These are phyloP conservation scores for Loris lydekkerianus DNA, from an alignment of 2,797 vertebrate species.

Conservation along the genomic window DNA sequence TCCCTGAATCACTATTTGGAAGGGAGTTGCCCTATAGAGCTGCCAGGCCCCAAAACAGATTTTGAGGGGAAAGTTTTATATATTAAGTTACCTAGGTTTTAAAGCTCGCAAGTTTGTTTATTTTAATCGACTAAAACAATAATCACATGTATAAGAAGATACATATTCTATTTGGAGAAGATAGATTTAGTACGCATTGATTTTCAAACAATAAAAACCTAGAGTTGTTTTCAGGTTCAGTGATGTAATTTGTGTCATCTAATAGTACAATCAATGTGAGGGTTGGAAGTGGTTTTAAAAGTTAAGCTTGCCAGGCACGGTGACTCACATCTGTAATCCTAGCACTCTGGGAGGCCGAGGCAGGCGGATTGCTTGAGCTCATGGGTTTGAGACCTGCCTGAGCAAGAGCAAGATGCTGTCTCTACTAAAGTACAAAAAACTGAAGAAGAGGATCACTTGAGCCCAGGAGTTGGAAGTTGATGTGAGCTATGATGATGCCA, in stretches of 20 bases:
- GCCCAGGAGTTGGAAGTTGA: too few species aligned
- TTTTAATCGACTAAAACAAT: neutral
- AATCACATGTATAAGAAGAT: neutral
- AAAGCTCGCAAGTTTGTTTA: neutral
- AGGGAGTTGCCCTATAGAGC: neutral
- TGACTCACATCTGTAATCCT: too few species aligned
- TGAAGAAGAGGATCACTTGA: too few species aligned
- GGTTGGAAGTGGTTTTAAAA: neutral
- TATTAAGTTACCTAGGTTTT: neutral
- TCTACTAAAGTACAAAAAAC: too few species aligned
- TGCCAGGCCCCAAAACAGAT: neutral
- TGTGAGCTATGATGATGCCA: too few species aligned
- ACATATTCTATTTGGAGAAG: neutral
- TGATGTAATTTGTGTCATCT: neutral
- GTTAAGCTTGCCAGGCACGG: too few species aligned
- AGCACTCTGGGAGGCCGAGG: too few species aligned
- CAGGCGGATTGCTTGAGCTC: too few species aligned
- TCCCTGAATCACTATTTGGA: neutral
- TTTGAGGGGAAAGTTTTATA: neutral
- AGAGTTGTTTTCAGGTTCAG: neutral
- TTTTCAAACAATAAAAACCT: conserved; percentile 23
- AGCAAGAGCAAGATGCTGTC: too few species aligned
- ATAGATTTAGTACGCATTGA: neutral
- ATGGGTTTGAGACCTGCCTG: too few species aligned
- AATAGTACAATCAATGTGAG: neutral